Evolutionary conservation across 2,888 invertebrate species (phyloP).

Genomic region (Drosophila robusta): DNA sequence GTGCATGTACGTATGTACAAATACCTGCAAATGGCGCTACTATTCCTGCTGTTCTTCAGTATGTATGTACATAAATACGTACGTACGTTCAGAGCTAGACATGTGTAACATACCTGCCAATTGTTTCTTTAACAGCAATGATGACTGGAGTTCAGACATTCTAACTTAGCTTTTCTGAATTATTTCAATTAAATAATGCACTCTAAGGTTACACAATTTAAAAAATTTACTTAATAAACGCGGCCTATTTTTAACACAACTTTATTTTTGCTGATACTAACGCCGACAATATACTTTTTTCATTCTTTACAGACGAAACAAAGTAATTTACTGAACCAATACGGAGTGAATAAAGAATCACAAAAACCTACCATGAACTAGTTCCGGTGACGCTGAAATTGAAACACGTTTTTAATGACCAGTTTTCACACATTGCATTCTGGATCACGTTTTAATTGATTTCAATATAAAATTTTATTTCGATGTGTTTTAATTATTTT

Average conservation of each 20-base stretch:
- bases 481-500: no score
- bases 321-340: conserved; percentile 42
- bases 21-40: conserved; percentile 4
- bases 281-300: conserved; percentile 46
- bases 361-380: conserved; percentile 17
- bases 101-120: conserved; percentile 92
- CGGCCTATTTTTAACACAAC: conserved; percentile 22
- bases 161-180: conserved; percentile 61
- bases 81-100: conserved; percentile 9
- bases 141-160: conserved; percentile 98
- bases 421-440: conserved; percentile 10
- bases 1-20: conserved; percentile 5
- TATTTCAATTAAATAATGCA: conserved; percentile 32
- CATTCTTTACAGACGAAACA: conserved; percentile 46
- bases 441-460: background rate
- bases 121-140: conserved; percentile 97
- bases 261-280: conserved; percentile 29
- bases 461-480: background rate
- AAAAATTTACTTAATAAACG: conserved; percentile 39
- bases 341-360: conserved; percentile 15
- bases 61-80: conserved; percentile 16
- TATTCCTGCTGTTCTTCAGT: conserved; percentile 2
- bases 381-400: conserved; percentile 27
- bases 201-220: conserved; percentile 48
- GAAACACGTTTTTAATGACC: conserved; percentile 12